These are phyloP conservation scores for Helleia helle DNA, from an alignment of 2,888 invertebrate species.

Conservation along the genomic window DNA sequence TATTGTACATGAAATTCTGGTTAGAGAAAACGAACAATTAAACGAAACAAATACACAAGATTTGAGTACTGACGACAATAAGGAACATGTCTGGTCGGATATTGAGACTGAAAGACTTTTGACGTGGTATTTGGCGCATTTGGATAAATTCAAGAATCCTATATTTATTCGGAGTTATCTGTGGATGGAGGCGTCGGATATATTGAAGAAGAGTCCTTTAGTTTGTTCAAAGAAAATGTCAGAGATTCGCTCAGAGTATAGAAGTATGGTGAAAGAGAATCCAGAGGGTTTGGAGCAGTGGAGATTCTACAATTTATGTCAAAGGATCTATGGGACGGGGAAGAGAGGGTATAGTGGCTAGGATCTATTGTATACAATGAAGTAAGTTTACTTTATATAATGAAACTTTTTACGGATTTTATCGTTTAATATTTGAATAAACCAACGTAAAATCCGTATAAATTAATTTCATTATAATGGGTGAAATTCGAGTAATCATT, in stretches of 20 bases:
- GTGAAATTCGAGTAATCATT: too few species aligned
- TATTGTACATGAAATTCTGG: conserved; percentile 28
- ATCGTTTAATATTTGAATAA: too few species aligned
- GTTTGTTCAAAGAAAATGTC: conserved; percentile 60
- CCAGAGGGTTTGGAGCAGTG: conserved; percentile 38
- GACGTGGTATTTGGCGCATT: conserved; percentile 54
- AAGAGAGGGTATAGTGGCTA: conserved; percentile 31
- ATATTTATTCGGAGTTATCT: conserved; percentile 52
- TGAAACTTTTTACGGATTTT: too few species aligned
- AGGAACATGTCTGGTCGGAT: conserved; percentile 40
- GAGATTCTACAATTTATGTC: conserved; percentile 52
- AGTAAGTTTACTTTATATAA: too few species aligned
- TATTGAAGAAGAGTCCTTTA: conserved; percentile 46
- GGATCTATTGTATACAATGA: too few species aligned
- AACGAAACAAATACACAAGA: conserved; percentile 15
- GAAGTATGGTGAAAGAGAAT: conserved; percentile 47
- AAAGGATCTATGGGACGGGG: conserved; percentile 62
- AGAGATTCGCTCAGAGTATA: conserved; percentile 51
- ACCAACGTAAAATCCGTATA: too few species aligned
- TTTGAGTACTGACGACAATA: conserved; percentile 17
- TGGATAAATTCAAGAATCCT: conserved; percentile 61
- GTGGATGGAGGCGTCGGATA: conserved; percentile 51
- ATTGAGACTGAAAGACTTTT: conserved; percentile 44
- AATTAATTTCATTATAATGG: too few species aligned
- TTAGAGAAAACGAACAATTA: conserved; percentile 27